Conservation (phyloP, 1,140 invertebrate species). For the Drosophila pseudoobscura region DNA sequence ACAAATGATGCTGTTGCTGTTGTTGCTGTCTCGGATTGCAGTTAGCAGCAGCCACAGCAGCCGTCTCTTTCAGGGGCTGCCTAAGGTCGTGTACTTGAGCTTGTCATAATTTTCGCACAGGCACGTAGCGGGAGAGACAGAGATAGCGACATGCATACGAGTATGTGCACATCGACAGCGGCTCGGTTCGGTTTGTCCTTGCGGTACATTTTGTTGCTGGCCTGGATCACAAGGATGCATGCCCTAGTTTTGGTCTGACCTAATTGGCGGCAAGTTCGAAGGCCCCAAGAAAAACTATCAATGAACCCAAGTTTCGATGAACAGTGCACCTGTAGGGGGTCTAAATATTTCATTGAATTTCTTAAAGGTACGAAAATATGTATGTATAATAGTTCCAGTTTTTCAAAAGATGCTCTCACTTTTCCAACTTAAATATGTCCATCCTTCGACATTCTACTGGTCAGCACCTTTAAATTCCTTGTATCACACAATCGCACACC, state of each 20-base stretch:
- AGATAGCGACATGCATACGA: background rate
- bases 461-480: too few species aligned
- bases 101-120: slow-evolving; percentile 51
- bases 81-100: slow-evolving; percentile 80
- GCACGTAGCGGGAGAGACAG: slow-evolving; percentile 42
- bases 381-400: too few species aligned
- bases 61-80: slow-evolving; percentile 31
- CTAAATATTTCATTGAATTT: background rate
- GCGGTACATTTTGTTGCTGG: slow-evolving; percentile 19
- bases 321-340: too few species aligned
- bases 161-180: background rate
- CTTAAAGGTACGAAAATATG: too few species aligned
- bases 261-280: slow-evolving; percentile 22
- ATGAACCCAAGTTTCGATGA: background rate
- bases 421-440: too few species aligned
- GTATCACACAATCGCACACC: too few species aligned
- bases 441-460: too few species aligned
- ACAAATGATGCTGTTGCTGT: background rate
- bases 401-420: too few species aligned
- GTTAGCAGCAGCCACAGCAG: slow-evolving; percentile 16
- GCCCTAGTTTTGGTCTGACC: slow-evolving; percentile 22
- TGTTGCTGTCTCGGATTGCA: slow-evolving; percentile 28
- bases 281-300: background rate
- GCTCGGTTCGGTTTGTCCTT: slow-evolving; percentile 55
- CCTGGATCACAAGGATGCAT: background rate